These are phyloP conservation scores for Latrodectus elegans DNA, from an alignment of 2,888 invertebrate genomes.

Conservation along the genomic window DNA sequence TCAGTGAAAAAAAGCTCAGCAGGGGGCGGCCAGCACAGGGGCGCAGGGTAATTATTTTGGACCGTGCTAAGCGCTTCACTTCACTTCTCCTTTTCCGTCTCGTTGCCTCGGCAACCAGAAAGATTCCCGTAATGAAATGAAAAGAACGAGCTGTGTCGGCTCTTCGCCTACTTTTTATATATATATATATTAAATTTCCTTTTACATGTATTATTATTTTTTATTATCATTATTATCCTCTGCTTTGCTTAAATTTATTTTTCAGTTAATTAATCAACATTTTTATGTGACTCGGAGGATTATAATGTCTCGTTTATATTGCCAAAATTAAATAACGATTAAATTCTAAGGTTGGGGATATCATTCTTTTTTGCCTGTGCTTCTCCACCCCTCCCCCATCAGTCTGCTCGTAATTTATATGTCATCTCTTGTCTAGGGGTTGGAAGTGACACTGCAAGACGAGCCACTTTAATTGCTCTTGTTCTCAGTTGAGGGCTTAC, in stretches of 20 bases:
- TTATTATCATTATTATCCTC: conserved; percentile 52
- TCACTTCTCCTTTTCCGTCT: conserved; percentile 16
- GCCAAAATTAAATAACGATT: conserved; percentile 65
- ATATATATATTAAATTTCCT: conserved; percentile 11
- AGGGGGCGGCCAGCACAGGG: conserved; percentile 49
- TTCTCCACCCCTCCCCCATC: background rate
- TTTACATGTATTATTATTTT: conserved; percentile 22
- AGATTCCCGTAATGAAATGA: conserved; percentile 61
- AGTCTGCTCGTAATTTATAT: conserved; percentile 24
- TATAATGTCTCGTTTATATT: conserved; percentile 63
- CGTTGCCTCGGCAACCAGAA: conserved; percentile 43
- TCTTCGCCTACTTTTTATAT: conserved; percentile 17
- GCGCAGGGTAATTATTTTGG: conserved; percentile 60
- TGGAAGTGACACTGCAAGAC: conserved; percentile 6
- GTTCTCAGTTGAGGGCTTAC: background rate
- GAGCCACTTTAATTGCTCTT: conserved; percentile 33
- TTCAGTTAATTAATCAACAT: conserved; percentile 65
- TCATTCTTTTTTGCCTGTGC: conserved; percentile 8
- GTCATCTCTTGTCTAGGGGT: conserved; percentile 15
- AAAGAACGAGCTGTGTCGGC: conserved; percentile 40
- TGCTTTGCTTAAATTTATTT: conserved; percentile 53
- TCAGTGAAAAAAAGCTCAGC: conserved; percentile 51
- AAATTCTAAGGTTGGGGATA: conserved; percentile 53
- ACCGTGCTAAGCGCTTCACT: conserved; percentile 32
- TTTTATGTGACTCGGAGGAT: conserved; percentile 59